phyloP scores from a whole-genome alignment of 2,113 vertebrate species.

The Globicephala melas region DNA sequence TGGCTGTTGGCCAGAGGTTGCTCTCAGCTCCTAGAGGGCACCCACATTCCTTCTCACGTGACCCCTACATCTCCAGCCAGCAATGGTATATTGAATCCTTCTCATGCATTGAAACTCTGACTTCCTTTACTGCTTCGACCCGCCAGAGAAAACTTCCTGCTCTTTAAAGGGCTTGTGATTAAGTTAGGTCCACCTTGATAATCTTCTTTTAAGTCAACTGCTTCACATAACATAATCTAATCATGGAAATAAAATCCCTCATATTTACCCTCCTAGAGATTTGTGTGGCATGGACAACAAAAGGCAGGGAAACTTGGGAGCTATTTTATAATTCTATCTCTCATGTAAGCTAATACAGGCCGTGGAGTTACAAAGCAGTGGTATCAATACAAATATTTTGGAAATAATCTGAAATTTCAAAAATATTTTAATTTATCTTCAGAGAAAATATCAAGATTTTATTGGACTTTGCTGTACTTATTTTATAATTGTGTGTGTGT shows the following conservation, averaged over 20 bases:
- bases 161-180: not conserved
- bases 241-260: not conserved
- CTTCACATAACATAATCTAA: not conserved
- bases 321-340: not conserved
- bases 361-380: not conserved
- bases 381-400: not conserved
- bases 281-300: not conserved
- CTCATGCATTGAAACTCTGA: not conserved
- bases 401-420: not conserved
- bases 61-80: accelerated
- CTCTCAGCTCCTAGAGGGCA: not conserved
- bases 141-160: not conserved
- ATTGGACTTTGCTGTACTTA: not conserved
- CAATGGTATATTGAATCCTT: not conserved
- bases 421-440: not conserved
- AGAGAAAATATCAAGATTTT: not conserved
- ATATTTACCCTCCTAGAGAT: not conserved
- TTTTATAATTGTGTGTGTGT: not conserved
- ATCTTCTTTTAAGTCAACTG: not conserved
- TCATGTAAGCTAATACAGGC: not conserved
- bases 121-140: not conserved
- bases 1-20: accelerated
- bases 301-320: not conserved
- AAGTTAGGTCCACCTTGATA: not conserved
- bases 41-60: accelerated